Evolutionary conservation across 2,888 invertebrate species (phyloP).

Genomic region (Platynereis dumerilii): DNA sequence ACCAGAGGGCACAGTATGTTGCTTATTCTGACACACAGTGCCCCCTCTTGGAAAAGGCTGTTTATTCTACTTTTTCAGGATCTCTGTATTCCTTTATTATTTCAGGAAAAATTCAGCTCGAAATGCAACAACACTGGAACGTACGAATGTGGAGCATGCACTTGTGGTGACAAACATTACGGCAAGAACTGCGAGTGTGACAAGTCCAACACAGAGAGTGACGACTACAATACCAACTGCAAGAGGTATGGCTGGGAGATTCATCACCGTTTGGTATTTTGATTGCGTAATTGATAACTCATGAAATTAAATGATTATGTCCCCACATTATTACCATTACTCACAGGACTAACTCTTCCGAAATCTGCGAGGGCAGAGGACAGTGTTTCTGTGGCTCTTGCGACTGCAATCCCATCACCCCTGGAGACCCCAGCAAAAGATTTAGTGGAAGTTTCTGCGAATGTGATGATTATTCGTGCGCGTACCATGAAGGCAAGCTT

Average conservation of each 20-base stretch:
- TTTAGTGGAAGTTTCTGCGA: constrained; percentile 79
- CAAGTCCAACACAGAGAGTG: constrained; percentile 44
- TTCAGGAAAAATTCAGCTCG: constrained; percentile 69
- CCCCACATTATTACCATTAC: too few species aligned
- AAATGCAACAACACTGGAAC: constrained; percentile 80
- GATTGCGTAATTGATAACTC: too few species aligned
- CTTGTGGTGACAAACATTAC: constrained; percentile 79
- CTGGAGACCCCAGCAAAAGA: constrained; percentile 37
- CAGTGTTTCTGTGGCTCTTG: constrained; percentile 68
- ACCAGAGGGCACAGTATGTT: too few species aligned
- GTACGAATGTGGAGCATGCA: constrained; percentile 89
- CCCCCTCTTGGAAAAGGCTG: too few species aligned
- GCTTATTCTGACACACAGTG: too few species aligned
- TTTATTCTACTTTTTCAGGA: too few species aligned
- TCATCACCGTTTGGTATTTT: too few species aligned
- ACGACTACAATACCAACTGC: constrained; percentile 63
- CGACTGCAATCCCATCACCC: constrained; percentile 60
- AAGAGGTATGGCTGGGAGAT: constrained; percentile 61
- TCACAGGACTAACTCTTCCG: constrained; percentile 51
- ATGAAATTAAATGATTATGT: too few species aligned
- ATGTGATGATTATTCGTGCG: constrained; percentile 94
- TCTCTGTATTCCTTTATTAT: too few species aligned
- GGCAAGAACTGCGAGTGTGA: constrained; percentile 90
- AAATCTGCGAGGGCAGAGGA: constrained; percentile 67
- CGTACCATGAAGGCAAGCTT: constrained; percentile 65